Evolutionary conservation across 2,797 vertebrate genomes (phyloP).

Genomic region (Leptoclinus maculatus): DNA sequence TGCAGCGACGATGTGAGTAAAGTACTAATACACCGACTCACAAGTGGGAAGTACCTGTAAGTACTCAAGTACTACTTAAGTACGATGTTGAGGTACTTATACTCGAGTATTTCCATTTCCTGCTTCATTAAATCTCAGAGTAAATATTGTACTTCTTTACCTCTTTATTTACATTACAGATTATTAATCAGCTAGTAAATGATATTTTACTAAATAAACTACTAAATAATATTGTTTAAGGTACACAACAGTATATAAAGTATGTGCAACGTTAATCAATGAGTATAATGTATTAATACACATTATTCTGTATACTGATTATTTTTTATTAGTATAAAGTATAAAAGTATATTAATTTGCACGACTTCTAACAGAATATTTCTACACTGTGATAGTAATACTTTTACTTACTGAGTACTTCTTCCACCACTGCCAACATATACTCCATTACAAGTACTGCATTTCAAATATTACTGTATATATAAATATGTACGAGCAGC

Average conservation of each 20-base stretch:
- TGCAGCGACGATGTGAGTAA: neutral
- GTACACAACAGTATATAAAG: neutral
- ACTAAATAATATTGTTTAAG: neutral
- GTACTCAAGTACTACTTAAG: neutral
- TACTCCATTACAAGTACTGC: neutral
- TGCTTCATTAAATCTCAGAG: neutral
- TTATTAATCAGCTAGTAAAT: neutral
- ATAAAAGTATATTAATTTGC: neutral
- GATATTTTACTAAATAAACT: too few species aligned
- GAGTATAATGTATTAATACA: neutral
- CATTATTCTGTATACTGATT: neutral
- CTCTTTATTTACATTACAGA: neutral
- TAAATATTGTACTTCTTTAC: neutral
- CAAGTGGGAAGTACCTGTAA: neutral
- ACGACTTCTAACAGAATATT: neutral
- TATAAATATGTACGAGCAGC: neutral
- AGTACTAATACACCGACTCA: neutral
- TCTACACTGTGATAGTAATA: neutral
- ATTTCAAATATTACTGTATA: neutral
- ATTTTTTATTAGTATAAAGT: too few species aligned
- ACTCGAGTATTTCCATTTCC: neutral
- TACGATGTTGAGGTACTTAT: neutral
- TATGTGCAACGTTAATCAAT: neutral
- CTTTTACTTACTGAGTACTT: neutral
- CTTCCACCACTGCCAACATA: neutral